A percentile compares a stretch with the other conserved stretches of the same genome.
Evolutionary conservation across 2,113 vertebrate genomes (phyloP).

Genomic region (Cyphomyrus discorhynchus): DNA sequence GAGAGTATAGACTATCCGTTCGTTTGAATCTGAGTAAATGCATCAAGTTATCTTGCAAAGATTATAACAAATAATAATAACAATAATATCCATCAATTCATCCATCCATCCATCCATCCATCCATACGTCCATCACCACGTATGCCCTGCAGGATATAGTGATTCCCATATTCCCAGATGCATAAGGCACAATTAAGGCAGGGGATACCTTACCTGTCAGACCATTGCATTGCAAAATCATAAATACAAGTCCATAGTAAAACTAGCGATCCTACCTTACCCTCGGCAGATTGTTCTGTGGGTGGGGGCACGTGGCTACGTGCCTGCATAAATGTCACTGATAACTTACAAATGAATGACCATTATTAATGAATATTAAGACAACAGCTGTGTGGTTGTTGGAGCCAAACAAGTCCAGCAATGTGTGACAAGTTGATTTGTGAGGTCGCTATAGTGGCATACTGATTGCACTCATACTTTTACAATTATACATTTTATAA

Average conservation of each 20-base stretch:
- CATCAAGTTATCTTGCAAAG: background rate
- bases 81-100: background rate
- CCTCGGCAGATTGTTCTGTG: background rate
- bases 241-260: background rate
- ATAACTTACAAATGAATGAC: background rate
- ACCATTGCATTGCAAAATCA: background rate
- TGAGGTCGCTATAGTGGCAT: background rate
- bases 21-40: background rate
- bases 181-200: background rate
- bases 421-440: background rate
- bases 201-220: background rate
- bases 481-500: background rate
- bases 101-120: background rate
- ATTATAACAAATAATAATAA: background rate
- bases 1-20: background rate
- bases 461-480: background rate
- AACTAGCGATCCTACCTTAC: background rate
- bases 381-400: background rate
- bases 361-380: background rate
- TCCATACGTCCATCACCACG: background rate
- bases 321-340: background rate
- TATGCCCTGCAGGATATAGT: background rate
- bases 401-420: background rate
- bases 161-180: background rate
- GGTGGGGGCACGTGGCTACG: background rate